A percentile compares a stretch with the other conserved stretches of the same genome.
Conservation (phyloP, 2,797 vertebrate genomes). For the Ctenochaetus hawaiiensis region DNA sequence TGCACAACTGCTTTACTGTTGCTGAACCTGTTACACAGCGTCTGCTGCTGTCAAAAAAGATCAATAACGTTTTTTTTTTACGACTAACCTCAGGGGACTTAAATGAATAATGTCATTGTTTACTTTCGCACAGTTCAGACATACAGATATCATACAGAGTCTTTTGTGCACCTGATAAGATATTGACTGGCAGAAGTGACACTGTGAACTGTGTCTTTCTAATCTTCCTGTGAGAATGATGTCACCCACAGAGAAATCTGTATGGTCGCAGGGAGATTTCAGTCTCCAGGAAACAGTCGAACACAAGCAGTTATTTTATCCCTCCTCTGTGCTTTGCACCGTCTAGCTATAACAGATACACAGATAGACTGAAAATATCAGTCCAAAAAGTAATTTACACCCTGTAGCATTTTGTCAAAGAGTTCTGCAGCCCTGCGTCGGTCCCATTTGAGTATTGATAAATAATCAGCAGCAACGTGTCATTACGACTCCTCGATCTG, state of each 20-base stretch:
- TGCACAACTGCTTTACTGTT: not conserved
- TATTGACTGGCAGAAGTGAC: conserved; percentile 40
- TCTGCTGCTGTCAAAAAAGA: not conserved
- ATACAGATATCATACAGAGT: not conserved
- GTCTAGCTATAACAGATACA: conserved; percentile 20
- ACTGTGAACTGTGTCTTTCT: conserved; percentile 33
- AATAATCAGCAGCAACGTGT: not conserved
- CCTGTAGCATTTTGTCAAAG: not conserved
- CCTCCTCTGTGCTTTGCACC: not conserved
- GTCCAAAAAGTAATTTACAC: not conserved
- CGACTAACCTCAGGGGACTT: conserved; percentile 17
- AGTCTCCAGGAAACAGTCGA: conserved; percentile 62
- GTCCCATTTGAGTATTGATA: not conserved
- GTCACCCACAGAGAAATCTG: conserved; percentile 45
- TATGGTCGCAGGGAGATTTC: conserved; percentile 41
- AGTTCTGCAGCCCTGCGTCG: not conserved
- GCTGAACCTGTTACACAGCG: not conserved
- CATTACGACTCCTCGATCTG: not conserved
- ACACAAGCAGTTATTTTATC: conserved; percentile 59
- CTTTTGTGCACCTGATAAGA: not conserved
- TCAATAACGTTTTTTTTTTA: conserved; percentile 12
- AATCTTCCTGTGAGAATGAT: conserved; percentile 36
- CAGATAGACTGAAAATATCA: conserved; percentile 30
- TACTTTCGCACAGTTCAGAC: conserved; percentile 45
- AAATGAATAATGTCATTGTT: conserved; percentile 35